Evolutionary conservation across 2,888 invertebrate species (phyloP).

Genomic region (Drosophila cracens): DNA sequence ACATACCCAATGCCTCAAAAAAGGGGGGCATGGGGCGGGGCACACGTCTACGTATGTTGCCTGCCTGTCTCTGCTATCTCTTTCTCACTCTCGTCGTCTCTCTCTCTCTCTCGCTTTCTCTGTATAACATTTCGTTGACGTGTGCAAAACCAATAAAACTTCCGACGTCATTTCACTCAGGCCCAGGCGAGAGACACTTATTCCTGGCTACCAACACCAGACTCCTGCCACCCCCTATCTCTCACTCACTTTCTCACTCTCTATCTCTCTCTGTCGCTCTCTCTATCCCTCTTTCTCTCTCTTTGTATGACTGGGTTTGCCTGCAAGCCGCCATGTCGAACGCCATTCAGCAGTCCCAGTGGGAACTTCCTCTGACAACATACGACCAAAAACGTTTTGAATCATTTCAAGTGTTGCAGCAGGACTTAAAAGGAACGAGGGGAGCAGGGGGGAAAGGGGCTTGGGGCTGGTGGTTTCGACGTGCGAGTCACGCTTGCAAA

Average conservation of each 20-base stretch:
- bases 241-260: not conserved
- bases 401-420: conserved; percentile 69
- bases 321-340: conserved; percentile 45
- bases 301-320: not conserved
- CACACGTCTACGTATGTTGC: conserved; percentile 38
- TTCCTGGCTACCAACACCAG: not conserved
- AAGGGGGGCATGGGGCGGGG: not conserved
- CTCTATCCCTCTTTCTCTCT: not conserved
- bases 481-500: conserved; percentile 71
- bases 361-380: conserved; percentile 56
- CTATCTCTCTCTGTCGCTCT: not conserved
- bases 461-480: conserved; percentile 43
- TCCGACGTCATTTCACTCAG: conserved; percentile 73
- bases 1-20: conserved; percentile 40
- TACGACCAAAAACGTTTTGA: conserved; percentile 66
- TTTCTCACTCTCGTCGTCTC: not conserved
- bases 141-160: conserved; percentile 83
- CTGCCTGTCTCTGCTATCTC: conserved; percentile 16
- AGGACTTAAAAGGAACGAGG: conserved; percentile 7
- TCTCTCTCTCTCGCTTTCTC: conserved; percentile 31
- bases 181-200: conserved; percentile 66
- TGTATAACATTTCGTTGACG: conserved; percentile 79
- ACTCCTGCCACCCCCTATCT: fast-evolving
- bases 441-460: not conserved
- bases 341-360: conserved; percentile 51